A percentile compares a stretch with the other conserved stretches of the same genome.
Evolutionary conservation across 2,888 invertebrate genomes (phyloP).

Genomic region (Rhabditoides inermis): DNA sequence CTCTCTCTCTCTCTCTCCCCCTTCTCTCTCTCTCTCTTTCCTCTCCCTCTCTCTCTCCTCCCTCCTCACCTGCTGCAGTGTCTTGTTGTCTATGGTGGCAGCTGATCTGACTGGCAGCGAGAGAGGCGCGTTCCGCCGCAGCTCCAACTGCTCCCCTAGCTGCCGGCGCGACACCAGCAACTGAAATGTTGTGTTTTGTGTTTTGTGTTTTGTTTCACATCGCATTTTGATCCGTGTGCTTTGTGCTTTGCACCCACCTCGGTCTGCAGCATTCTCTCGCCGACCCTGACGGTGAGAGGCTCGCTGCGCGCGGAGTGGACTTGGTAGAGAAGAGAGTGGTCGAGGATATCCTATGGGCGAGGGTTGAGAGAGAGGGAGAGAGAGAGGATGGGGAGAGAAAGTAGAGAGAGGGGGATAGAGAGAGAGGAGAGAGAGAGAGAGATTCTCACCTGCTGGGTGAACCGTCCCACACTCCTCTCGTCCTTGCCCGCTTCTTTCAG

Average conservation of each 20-base stretch:
- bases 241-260: neutral
- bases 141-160: slow-evolving; percentile 6
- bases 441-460: slow-evolving; percentile 20
- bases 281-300: slow-evolving; percentile 17
- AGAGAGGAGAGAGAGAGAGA: too few species aligned
- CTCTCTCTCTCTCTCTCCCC: too few species aligned
- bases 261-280: slow-evolving; percentile 15
- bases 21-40: too few species aligned
- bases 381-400: too few species aligned
- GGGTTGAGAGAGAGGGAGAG: too few species aligned
- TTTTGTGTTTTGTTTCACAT: too few species aligned
- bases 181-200: too few species aligned
- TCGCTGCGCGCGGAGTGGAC: slow-evolving; percentile 16
- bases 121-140: slow-evolving; percentile 11
- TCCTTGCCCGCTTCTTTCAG: slow-evolving; percentile 9
- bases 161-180: slow-evolving; percentile 5
- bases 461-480: slow-evolving; percentile 11
- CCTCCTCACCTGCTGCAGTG: slow-evolving; percentile 13
- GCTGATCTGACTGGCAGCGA: slow-evolving; percentile 25
- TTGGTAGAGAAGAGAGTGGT: slow-evolving; percentile 10
- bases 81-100: slow-evolving; percentile 18
- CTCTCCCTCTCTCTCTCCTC: too few species aligned
- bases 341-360: slow-evolving; percentile 18
- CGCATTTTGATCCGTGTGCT: too few species aligned
- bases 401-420: too few species aligned